Evolutionary conservation across 2,797 vertebrate genomes (phyloP).

Genomic region (Alcedo quadribrachys): DNA sequence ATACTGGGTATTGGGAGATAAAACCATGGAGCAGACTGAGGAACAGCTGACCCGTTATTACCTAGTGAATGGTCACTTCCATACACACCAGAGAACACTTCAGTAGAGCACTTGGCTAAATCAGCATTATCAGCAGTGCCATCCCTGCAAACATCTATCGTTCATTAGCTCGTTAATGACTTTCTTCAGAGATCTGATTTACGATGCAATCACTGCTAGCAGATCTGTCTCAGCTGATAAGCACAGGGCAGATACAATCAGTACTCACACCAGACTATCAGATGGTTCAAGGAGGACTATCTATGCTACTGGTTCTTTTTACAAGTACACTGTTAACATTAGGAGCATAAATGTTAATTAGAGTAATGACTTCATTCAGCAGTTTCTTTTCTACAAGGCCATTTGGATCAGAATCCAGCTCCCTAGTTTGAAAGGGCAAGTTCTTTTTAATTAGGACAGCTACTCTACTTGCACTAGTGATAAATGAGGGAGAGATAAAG

Average conservation of each 20-base stretch:
- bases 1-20: background rate
- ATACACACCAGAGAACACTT: background rate
- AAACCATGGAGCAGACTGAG: background rate
- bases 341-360: constrained; percentile 71
- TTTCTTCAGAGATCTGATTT: constrained; percentile 48
- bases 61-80: background rate
- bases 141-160: background rate
- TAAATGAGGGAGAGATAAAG: constrained; percentile 46
- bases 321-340: constrained; percentile 56
- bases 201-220: constrained; percentile 7
- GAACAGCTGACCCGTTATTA: background rate
- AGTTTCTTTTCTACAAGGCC: constrained; percentile 68
- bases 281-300: constrained; percentile 32
- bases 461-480: constrained; percentile 55
- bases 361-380: constrained; percentile 70
- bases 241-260: constrained; percentile 68
- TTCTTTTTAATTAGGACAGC: constrained; percentile 69
- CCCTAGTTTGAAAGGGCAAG: constrained; percentile 57
- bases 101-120: background rate
- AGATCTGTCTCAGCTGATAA: constrained; percentile 62
- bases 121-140: background rate
- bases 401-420: constrained; percentile 66
- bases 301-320: constrained; percentile 34
- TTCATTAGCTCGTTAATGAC: constrained; percentile 22
- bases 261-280: constrained; percentile 10